Percentiles rank a stretch among this genome's conserved stretches.
Conservation (phyloP, 2,113 vertebrate species). For the Nothocercus julius region DNA sequence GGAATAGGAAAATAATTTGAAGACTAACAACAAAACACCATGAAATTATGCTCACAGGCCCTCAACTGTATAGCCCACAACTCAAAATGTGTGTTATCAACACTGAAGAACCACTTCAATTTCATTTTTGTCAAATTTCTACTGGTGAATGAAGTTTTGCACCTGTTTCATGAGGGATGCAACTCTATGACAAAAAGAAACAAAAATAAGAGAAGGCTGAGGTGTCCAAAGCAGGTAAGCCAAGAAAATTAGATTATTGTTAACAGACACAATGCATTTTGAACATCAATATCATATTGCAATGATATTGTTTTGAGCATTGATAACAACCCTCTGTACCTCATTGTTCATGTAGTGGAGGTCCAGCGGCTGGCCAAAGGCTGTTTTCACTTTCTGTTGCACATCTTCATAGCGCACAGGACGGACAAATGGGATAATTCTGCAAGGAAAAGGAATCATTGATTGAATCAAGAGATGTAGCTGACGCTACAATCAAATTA, state of each 20-base stretch:
- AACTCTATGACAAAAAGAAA: background rate
- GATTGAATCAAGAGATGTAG: background rate
- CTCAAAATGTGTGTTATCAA: background rate
- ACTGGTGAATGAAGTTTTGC: background rate
- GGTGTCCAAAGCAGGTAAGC: background rate
- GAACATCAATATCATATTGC: background rate
- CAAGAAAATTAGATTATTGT: background rate
- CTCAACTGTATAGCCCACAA: background rate
- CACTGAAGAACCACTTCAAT: background rate
- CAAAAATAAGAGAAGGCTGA: background rate
- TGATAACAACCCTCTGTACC: conserved; percentile 66
- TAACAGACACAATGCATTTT: background rate
- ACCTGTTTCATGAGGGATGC: background rate
- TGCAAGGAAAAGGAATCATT: conserved; percentile 19
- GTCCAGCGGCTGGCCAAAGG: conserved; percentile 91
- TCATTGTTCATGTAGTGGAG: conserved; percentile 96
- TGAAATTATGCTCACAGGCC: background rate
- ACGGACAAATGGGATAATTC: conserved; percentile 91
- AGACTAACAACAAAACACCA: background rate
- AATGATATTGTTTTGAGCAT: background rate
- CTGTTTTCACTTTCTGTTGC: conserved; percentile 90
- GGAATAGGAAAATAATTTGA: background rate
- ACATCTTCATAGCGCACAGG: conserved; percentile 93
- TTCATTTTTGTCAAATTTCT: background rate
- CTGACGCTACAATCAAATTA: background rate